phyloP scores from a whole-genome alignment of 2,888 invertebrate genomes.

The Cremastobaeus sp. region DNA sequence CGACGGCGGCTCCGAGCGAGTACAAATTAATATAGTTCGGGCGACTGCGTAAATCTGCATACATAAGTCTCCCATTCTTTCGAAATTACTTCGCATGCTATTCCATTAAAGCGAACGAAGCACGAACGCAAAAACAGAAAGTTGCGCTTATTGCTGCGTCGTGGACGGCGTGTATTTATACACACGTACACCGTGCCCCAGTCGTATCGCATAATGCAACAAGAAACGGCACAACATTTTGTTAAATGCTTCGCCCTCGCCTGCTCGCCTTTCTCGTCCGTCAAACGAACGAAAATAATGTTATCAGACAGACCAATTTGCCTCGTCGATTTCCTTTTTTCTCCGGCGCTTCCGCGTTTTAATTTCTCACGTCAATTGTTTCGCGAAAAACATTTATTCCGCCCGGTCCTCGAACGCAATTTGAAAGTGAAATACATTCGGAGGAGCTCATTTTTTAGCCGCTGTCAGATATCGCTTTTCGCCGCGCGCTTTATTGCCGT shows the following conservation, averaged over 20 bases:
- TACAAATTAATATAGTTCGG: conserved; percentile 63
- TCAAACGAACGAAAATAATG: conserved; percentile 47
- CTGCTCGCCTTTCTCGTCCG: conserved; percentile 20
- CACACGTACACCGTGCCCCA: conserved; percentile 37
- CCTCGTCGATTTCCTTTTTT: conserved; percentile 5
- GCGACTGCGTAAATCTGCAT: conserved; percentile 63
- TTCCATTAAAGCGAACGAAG: conserved; percentile 56
- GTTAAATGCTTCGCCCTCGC: conserved; percentile 29
- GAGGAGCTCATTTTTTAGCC: conserved; percentile 30
- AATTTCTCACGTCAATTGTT: conserved; percentile 49
- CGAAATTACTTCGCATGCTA: conserved; percentile 57
- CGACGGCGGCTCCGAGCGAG: conserved; percentile 58
- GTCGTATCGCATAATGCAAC: conserved; percentile 42
- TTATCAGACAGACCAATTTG: conserved; percentile 44
- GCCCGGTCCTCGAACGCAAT: conserved; percentile 11
- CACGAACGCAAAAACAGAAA: conserved; percentile 56
- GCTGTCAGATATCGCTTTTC: conserved; percentile 29
- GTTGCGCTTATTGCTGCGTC: conserved; percentile 55
- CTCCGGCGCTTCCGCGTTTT: conserved; percentile 19
- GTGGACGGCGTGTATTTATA: conserved; percentile 39
- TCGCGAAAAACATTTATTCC: conserved; percentile 9
- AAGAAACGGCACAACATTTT: conserved; percentile 23
- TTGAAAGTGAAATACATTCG: conserved; percentile 21
- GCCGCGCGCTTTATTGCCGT: conserved; percentile 23
- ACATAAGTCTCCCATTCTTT: conserved; percentile 59